A percentile compares a stretch with the other conserved stretches of the same genome.
Conservation (phyloP, 2,888 invertebrate genomes). For the Masnerella sp. region DNA sequence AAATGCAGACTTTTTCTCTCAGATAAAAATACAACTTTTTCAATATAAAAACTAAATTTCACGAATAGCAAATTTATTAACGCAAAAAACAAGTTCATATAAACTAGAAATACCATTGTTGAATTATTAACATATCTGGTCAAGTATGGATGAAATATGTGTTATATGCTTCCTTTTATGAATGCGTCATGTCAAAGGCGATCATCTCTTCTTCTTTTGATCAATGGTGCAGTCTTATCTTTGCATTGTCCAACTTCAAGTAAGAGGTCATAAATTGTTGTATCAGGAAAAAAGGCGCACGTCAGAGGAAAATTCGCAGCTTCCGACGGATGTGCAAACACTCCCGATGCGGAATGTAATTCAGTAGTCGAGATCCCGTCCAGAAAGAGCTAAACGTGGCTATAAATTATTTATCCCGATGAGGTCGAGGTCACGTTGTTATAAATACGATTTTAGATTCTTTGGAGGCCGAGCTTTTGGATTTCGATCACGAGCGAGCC, state of each 20-base stretch:
- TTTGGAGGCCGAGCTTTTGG: slow-evolving; percentile 50
- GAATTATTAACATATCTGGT: no score
- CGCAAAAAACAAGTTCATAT: no score
- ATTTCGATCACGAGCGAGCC: slow-evolving; percentile 50
- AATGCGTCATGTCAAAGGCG: no score
- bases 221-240: slow-evolving; percentile 1
- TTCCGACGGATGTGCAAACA: slow-evolving; percentile 56
- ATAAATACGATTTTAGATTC: slow-evolving; percentile 54
- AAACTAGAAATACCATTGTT: no score
- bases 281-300: slow-evolving; percentile 20
- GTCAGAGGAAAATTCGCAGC: slow-evolving; percentile 38
- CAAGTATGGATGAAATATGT: no score
- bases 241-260: slow-evolving; percentile 15
- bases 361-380: slow-evolving; percentile 42
- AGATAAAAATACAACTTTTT: no score
- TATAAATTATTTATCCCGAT: slow-evolving; percentile 59
- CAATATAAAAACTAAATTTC: no score
- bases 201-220: no score
- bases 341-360: slow-evolving; percentile 45
- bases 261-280: slow-evolving; percentile 16
- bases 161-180: no score
- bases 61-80: no score
- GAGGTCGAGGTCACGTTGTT: slow-evolving; percentile 54
- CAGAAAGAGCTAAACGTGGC: slow-evolving; percentile 53
- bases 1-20: no score